Conservation (phyloP, 1,140 invertebrate species). For the Theocolax elegans region DNA sequence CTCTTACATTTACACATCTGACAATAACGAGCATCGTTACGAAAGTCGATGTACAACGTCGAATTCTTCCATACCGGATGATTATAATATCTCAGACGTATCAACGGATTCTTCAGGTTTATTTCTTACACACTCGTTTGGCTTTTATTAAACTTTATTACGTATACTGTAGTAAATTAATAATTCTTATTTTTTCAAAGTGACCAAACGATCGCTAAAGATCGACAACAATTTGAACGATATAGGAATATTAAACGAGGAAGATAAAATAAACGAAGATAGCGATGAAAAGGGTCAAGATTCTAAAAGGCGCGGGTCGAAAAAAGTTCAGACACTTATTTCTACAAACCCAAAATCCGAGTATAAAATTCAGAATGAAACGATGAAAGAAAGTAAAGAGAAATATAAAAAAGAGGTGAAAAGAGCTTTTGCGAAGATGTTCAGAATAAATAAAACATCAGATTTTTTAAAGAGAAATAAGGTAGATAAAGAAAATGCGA, state of each 20-base stretch:
- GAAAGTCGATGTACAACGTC: not conserved
- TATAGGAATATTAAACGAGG: not conserved
- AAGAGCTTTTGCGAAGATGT: not conserved
- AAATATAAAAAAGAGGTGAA: not conserved
- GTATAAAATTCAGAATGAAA: too few species aligned
- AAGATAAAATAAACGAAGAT: conserved; percentile 26
- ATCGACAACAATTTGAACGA: not conserved
- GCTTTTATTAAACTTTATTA: not conserved
- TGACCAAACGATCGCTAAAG: too few species aligned
- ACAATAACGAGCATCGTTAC: conserved; percentile 15
- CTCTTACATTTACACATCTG: conserved; percentile 28
- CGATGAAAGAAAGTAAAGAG: not conserved
- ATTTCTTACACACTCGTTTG: too few species aligned
- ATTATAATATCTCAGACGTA: conserved; percentile 2
- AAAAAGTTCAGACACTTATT: not conserved
- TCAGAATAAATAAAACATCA: not conserved
- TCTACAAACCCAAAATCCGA: too few species aligned
- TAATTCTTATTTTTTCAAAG: too few species aligned
- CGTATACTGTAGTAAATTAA: too few species aligned
- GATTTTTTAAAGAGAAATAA: conserved; percentile 1
- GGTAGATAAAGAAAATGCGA: conserved; percentile 19
- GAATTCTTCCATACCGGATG: not conserved
- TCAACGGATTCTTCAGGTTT: conserved; percentile 9
- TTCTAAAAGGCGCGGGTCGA: not conserved
- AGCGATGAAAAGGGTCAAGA: conserved; percentile 13